A percentile compares a stretch with the other conserved stretches of the same genome.
Evolutionary conservation across 2,113 vertebrate genomes (phyloP).

Genomic region (Hippocampus comes): DNA sequence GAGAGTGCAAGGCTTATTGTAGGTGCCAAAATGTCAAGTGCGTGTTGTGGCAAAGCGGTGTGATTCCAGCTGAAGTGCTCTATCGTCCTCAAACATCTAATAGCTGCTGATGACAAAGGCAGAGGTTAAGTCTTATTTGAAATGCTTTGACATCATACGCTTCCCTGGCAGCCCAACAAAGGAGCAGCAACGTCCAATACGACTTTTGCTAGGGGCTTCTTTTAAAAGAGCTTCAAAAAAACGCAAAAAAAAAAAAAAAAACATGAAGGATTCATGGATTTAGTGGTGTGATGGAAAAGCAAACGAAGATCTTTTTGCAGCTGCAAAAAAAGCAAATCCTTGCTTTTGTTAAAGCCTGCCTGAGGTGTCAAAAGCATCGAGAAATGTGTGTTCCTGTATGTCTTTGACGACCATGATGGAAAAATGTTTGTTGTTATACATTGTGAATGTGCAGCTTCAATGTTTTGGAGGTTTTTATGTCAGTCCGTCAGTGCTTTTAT

Average conservation of each 20-base stretch:
- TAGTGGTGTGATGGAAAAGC: not conserved
- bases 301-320: not conserved
- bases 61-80: slow-evolving; percentile 57
- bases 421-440: not conserved
- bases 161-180: slow-evolving; percentile 9
- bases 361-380: not conserved
- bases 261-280: not conserved
- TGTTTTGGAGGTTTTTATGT: too few species aligned
- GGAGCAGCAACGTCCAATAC: slow-evolving; percentile 1
- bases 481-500: too few species aligned
- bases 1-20: slow-evolving; percentile 54
- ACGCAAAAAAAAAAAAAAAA: not conserved
- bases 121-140: slow-evolving; percentile 50
- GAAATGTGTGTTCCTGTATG: not conserved
- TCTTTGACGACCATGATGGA: not conserved
- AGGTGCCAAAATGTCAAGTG: slow-evolving; percentile 61
- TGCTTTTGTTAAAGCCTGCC: not conserved
- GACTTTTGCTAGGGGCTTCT: not conserved
- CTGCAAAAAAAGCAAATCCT: not conserved
- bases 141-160: slow-evolving; percentile 28
- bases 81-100: slow-evolving; percentile 55
- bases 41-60: slow-evolving; percentile 55
- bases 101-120: slow-evolving; percentile 36
- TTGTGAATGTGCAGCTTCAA: not conserved
- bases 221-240: not conserved